A percentile compares a stretch with the other conserved stretches of the same genome.
phyloP scores from a whole-genome alignment of 2,797 vertebrate genomes.

The Mormyrops boulengeri region DNA sequence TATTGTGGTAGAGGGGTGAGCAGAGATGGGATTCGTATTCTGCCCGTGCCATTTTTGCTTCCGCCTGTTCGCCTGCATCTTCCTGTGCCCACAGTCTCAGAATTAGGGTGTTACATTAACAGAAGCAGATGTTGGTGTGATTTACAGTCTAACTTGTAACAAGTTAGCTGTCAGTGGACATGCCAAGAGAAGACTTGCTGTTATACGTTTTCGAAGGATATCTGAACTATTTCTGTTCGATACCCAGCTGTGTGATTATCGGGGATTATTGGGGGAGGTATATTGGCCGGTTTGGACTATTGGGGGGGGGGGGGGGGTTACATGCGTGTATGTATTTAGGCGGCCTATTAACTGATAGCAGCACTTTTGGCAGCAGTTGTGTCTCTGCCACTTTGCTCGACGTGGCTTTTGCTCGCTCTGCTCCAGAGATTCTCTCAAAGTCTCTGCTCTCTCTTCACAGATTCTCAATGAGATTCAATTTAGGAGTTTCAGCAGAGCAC shows the following conservation, averaged over 20 bases:
- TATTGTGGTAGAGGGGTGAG: not conserved
- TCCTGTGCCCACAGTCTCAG: not conserved
- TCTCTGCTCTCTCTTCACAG: not conserved
- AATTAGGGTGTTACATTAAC: not conserved
- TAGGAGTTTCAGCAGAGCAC: not conserved
- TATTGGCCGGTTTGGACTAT: no score
- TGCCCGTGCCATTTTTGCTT: not conserved
- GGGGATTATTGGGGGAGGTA: no score
- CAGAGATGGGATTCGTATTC: not conserved
- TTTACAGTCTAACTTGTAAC: not conserved
- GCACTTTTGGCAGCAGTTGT: not conserved
- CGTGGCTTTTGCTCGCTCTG: not conserved
- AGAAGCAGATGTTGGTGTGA: constrained; percentile 1
- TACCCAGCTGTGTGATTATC: not conserved
- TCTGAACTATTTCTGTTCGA: not conserved
- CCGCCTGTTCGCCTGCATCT: not conserved
- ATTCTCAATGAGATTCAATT: not conserved
- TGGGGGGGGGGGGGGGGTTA: no score
- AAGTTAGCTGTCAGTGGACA: not conserved
- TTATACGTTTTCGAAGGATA: not conserved
- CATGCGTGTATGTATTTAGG: not conserved
- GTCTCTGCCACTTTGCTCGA: not conserved
- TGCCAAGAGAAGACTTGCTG: not conserved
- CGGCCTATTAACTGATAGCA: not conserved
- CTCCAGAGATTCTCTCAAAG: not conserved